Conservation (phyloP, 2,797 vertebrate genomes). For the Hylomyscus alleni region DNA sequence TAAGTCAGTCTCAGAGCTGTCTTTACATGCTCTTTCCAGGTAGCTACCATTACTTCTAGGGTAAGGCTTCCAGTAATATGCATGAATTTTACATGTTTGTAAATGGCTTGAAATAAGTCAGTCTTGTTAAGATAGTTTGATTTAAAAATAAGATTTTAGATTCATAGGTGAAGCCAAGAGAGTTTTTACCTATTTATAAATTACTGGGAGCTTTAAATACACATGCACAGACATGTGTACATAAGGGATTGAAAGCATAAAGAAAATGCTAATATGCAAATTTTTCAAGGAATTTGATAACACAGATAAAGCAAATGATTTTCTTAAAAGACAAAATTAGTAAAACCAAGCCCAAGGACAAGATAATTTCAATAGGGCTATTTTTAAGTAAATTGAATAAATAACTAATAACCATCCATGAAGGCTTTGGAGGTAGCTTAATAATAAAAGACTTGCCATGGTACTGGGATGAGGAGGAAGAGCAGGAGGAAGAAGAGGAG, state of each 20-base stretch:
- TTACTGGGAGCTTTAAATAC: not conserved
- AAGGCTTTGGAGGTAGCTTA: not conserved
- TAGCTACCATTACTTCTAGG: conserved; percentile 19
- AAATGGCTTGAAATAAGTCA: conserved; percentile 48
- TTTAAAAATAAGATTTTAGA: conserved; percentile 28
- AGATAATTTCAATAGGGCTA: not conserved
- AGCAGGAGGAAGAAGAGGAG: not conserved
- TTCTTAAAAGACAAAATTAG: not conserved
- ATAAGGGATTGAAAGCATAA: not conserved
- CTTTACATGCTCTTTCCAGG: not conserved
- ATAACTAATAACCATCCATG: not conserved
- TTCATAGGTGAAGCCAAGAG: not conserved
- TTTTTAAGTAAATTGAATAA: not conserved
- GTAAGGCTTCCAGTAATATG: not conserved
- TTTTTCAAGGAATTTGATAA: not conserved
- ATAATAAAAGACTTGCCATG: not conserved
- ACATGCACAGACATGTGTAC: not conserved
- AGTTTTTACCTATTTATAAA: not conserved
- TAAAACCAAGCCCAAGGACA: not conserved
- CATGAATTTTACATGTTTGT: conserved; percentile 26
- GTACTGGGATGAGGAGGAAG: not conserved
- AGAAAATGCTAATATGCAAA: not conserved
- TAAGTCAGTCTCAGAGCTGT: conserved; percentile 32
- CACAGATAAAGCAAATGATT: not conserved
- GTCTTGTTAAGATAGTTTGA: conserved; percentile 28